Evolutionary conservation across 1,140 invertebrate genomes (phyloP).

Genomic region (Rhyzopertha dominica): DNA sequence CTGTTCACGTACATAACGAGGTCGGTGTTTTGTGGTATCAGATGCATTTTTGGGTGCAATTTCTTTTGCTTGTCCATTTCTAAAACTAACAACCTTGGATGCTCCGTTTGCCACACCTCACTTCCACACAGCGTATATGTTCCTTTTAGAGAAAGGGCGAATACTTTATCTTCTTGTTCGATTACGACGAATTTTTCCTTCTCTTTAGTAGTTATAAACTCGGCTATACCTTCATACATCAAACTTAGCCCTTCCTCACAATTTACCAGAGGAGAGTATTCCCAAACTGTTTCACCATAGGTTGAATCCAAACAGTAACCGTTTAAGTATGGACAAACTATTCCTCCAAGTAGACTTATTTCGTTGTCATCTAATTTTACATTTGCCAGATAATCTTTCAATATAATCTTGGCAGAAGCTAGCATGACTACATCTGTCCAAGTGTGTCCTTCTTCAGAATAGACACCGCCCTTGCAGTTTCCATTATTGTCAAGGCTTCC

Average conservation of each 20-base stretch:
- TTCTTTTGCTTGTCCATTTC: too few relatives aligned
- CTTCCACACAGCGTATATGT: neutral
- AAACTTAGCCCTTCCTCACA: neutral
- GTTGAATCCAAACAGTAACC: constrained; percentile 13
- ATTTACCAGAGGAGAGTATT: neutral
- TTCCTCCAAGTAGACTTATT: constrained; percentile 12
- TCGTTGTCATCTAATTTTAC: constrained; percentile 12
- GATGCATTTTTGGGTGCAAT: too few relatives aligned
- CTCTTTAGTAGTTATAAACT: neutral
- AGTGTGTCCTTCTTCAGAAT: constrained; percentile 8
- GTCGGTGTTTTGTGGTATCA: neutral
- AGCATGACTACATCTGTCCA: constrained; percentile 13
- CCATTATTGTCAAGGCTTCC: constrained; percentile 3
- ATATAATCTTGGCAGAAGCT: constrained; percentile 8
- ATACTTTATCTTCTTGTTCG: constrained; percentile 7
- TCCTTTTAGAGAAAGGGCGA: constrained; percentile 7
- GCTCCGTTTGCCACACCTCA: constrained; percentile 11
- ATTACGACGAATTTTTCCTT: constrained; percentile 8
- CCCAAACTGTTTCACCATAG: constrained; percentile 10
- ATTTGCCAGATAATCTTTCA: constrained; percentile 8
- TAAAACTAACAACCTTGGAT: too few relatives aligned
- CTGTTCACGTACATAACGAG: too few relatives aligned
- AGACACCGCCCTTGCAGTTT: constrained; percentile 6
- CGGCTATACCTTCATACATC: neutral
- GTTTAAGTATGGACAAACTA: constrained; percentile 8